These are phyloP conservation scores for Ascaphus truei DNA, from an alignment of 2,113 vertebrate genomes.

Conservation along the genomic window DNA sequence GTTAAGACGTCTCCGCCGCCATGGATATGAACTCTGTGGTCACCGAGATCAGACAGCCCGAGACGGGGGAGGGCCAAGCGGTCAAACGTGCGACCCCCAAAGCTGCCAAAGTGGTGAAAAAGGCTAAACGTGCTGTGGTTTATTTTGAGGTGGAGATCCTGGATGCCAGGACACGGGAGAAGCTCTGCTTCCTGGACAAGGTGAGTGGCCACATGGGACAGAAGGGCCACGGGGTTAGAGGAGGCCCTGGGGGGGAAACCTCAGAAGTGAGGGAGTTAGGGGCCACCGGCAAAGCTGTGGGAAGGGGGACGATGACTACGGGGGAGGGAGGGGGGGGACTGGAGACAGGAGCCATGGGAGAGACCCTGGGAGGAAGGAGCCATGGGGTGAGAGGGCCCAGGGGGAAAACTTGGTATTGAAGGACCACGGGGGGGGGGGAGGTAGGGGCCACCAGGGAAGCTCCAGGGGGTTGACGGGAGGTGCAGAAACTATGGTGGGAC, in stretches of 20 bases:
- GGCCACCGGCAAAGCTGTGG: too few relatives aligned
- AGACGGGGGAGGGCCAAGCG: slow-evolving; percentile 33
- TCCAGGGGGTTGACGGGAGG: too few relatives aligned
- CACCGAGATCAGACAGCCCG: slow-evolving; percentile 61
- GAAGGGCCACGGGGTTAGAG: not conserved
- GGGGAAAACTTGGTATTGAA: too few relatives aligned
- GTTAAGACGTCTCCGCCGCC: slow-evolving; percentile 17
- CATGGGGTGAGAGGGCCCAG: too few relatives aligned
- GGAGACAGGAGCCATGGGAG: not conserved
- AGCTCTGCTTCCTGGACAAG: slow-evolving; percentile 96
- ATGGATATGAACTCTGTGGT: slow-evolving; percentile 70
- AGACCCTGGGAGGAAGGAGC: not conserved
- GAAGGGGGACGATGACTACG: not conserved
- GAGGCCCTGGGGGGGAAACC: too few relatives aligned
- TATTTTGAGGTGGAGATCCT: slow-evolving; percentile 98
- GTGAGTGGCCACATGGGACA: slow-evolving; percentile 57
- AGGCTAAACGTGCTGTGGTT: slow-evolving; percentile 83
- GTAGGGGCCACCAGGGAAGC: too few relatives aligned
- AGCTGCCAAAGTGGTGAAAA: slow-evolving; percentile 65
- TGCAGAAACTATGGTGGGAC: too few relatives aligned
- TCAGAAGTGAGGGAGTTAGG: too few relatives aligned
- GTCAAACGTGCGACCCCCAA: slow-evolving; percentile 47
- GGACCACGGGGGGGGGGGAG: too few relatives aligned
- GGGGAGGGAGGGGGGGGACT: not conserved
- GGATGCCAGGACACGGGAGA: slow-evolving; percentile 88